These are phyloP conservation scores for Anhinga anhinga DNA, from an alignment of 2,113 vertebrate species.

Conservation along the genomic window DNA sequence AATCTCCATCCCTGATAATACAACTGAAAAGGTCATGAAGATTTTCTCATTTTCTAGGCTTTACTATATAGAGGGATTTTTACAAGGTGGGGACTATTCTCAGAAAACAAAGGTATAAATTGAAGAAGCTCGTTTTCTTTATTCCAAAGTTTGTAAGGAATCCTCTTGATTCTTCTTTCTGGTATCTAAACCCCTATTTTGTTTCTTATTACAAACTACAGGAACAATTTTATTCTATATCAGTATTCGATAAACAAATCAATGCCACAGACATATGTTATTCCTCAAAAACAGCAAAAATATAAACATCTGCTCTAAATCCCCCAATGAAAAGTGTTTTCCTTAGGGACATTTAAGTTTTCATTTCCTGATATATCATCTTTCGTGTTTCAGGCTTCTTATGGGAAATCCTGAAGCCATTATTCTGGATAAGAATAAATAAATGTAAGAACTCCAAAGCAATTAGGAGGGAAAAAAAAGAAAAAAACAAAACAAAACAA, in stretches of 20 bases:
- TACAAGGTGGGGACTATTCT: not conserved
- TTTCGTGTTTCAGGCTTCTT: slow-evolving; percentile 13
- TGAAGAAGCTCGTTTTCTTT: not conserved
- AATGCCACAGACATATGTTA: slow-evolving; percentile 21
- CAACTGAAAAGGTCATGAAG: not conserved
- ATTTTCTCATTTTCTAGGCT: not conserved
- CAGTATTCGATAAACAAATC: slow-evolving; percentile 40
- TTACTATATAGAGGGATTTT: not conserved
- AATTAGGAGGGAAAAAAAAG: not conserved
- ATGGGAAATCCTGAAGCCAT: slow-evolving; percentile 40
- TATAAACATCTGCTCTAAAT: slow-evolving; percentile 53
- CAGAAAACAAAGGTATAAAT: not conserved
- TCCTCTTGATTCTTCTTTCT: not conserved
- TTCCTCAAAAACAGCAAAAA: slow-evolving; percentile 34
- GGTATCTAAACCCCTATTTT: not conserved
- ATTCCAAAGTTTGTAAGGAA: not conserved
- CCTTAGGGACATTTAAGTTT: slow-evolving; percentile 43
- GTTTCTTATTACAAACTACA: not conserved
- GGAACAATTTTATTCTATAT: not conserved
- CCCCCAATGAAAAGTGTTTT: slow-evolving; percentile 7
- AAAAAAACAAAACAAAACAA: not conserved
- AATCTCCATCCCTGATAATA: not conserved
- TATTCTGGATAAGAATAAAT: slow-evolving; percentile 26
- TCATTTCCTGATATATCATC: slow-evolving; percentile 61
- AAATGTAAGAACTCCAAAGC: slow-evolving; percentile 5